Conservation (phyloP, 2,113 vertebrate species). For the Nipponia nippon region DNA sequence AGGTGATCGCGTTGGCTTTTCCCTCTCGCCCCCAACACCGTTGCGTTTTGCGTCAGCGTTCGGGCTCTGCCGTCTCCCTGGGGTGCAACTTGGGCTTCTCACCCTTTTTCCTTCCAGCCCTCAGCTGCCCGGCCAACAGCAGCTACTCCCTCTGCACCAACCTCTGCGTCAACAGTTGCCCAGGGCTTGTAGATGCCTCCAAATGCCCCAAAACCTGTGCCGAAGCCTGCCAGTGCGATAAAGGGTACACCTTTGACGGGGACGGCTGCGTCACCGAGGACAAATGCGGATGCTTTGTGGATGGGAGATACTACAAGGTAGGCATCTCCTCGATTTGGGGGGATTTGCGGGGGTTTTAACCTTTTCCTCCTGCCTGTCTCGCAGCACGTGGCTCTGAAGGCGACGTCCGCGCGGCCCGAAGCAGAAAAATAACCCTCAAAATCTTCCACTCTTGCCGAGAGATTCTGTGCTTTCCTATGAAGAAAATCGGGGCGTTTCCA, state of each 20-base stretch:
- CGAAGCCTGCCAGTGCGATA: slow-evolving; percentile 81
- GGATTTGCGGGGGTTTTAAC: neutral
- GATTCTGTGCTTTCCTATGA: neutral
- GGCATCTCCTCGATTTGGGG: fast-evolving
- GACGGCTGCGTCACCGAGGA: slow-evolving; percentile 63
- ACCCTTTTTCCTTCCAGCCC: slow-evolving; percentile 21
- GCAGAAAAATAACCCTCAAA: neutral
- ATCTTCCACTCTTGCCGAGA: too few relatives aligned
- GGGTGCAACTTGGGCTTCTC: neutral
- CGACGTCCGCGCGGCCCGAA: fast-evolving
- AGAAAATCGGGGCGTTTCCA: neutral
- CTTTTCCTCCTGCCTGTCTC: neutral
- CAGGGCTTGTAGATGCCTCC: slow-evolving; percentile 15
- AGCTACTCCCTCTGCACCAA: slow-evolving; percentile 77
- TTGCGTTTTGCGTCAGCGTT: fast-evolving
- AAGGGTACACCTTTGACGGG: slow-evolving; percentile 67
- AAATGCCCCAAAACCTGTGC: slow-evolving; percentile 60
- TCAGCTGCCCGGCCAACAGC: slow-evolving; percentile 74
- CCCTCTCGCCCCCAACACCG: neutral
- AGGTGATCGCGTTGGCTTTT: neutral
- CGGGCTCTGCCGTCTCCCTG: neutral
- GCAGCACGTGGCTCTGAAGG: neutral
- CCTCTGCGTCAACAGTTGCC: slow-evolving; percentile 67
- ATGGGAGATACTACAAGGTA: slow-evolving; percentile 69
- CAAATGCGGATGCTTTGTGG: slow-evolving; percentile 77